Percentiles rank a stretch among this genome's conserved stretches.
Conservation (phyloP, 2,888 invertebrate genomes). For the Cancer borealis region DNA sequence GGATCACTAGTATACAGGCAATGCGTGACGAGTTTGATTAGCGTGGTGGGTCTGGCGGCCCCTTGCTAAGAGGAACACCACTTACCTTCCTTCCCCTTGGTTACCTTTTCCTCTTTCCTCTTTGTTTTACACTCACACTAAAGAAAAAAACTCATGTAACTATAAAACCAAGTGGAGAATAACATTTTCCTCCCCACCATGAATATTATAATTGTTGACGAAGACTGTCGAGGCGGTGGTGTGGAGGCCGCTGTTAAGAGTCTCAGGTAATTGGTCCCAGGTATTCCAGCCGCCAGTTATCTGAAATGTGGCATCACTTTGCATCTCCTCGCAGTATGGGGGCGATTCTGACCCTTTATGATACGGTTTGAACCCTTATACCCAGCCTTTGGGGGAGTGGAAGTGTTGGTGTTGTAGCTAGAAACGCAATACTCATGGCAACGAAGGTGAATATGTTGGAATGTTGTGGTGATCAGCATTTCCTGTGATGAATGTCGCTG, state of each 20-base stretch:
- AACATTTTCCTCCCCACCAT: background rate
- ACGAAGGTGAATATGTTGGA: background rate
- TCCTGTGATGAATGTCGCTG: background rate
- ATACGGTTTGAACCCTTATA: background rate
- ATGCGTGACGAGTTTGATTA: slow-evolving; percentile 68
- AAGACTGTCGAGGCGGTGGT: background rate
- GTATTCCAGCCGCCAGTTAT: background rate
- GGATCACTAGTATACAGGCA: slow-evolving; percentile 60
- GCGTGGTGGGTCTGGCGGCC: slow-evolving; percentile 7
- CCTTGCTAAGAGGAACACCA: background rate
- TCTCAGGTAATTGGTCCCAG: background rate
- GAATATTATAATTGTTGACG: background rate
- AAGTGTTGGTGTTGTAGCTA: background rate
- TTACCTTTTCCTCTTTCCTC: background rate
- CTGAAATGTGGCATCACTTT: background rate
- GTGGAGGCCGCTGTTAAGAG: background rate
- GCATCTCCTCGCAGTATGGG: background rate
- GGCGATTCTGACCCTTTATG: background rate
- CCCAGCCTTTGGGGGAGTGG: background rate
- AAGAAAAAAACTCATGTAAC: background rate
- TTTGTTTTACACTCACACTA: slow-evolving; percentile 36
- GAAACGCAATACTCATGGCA: background rate
- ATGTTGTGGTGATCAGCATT: background rate
- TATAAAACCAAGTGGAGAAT: background rate
- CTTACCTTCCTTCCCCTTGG: background rate